Evolutionary conservation across 1,140 invertebrate species (phyloP).

Genomic region (Habropoda laboriosa): DNA sequence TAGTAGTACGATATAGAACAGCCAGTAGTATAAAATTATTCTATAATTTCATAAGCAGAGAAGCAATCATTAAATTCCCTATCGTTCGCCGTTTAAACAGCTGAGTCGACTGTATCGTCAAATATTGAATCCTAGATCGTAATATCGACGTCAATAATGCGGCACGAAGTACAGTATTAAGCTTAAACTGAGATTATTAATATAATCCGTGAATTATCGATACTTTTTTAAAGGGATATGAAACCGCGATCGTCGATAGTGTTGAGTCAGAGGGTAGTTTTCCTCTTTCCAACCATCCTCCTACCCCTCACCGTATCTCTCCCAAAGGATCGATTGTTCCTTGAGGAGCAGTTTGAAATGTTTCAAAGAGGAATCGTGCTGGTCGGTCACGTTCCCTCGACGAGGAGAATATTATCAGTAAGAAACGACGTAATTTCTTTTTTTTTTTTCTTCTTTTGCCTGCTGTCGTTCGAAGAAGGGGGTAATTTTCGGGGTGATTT

Average conservation of each 20-base stretch:
- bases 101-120: neutral
- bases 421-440: slow-evolving; percentile 4
- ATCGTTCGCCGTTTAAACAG: neutral
- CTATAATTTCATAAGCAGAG: neutral
- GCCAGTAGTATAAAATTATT: neutral
- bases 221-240: neutral
- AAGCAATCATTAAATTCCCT: neutral
- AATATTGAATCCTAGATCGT: neutral
- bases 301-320: neutral
- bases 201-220: neutral
- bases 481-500: slow-evolving; percentile 4
- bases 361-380: slow-evolving; percentile 6
- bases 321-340: slow-evolving; percentile 18
- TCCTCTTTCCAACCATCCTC: neutral
- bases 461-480: neutral
- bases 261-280: slow-evolving; percentile 31
- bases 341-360: slow-evolving; percentile 34
- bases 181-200: slow-evolving; percentile 12
- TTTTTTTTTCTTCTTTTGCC: neutral
- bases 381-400: neutral
- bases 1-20: no score
- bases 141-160: slow-evolving; percentile 9
- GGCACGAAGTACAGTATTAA: neutral
- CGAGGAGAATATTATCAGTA: slow-evolving; percentile 13
- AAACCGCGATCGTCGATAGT: slow-evolving; percentile 1